Evolutionary conservation across 2,888 invertebrate genomes (phyloP), one percentile per base, ranked within the genome.

Genomic region (Gastrophysa polygoni): DNA sequence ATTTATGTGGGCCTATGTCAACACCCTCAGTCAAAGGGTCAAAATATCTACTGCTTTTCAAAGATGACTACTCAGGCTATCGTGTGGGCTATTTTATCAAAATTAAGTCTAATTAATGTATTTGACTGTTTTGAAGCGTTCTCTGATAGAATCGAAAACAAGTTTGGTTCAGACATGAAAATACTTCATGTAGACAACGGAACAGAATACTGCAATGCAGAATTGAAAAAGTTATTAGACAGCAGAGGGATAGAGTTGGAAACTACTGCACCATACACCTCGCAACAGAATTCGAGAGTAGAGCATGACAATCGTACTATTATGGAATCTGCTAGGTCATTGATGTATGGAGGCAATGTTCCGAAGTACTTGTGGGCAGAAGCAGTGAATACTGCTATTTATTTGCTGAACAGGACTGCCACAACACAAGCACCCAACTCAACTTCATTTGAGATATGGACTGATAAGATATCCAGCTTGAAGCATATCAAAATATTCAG

Each of bases 351-450:
- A n/a, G n/a, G n/a, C n/a, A n/a, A n/a, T n/a, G 28, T 78, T 20
- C 72, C 72, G 0, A 58, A 67, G 29, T 34, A 61, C 17, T 66
- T 77, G 21, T 81, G 79, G 78, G 76, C 74, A 8, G 78, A 81
- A 64, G 78, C 77, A 16, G 73, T 75, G 1, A 70, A 68, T 21
- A 75, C 76, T 16, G 75, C 77, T n/a, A 34, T 49, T 20, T 61
- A 50, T 32, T 11, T 58, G n/a, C 24, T 48, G 21, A 62, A 58
- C 38, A 28, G 56, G n/a, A 57, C 57, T 6, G 21, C 29, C 5
- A 57, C 29, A 16, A 57, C 21, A 20, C 56, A 50, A 50, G 34
- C 52, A 24, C 20, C 50, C 3, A 32, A 59, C 29, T 52, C 59
- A n/a, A 59, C 51, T 20, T 52, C 51, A 5, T 59, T 20, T 14